Evolutionary conservation across 2,797 vertebrate genomes (phyloP), one percentile per base, ranked within the genome.

Genomic region (Cyprinella venusta): DNA sequence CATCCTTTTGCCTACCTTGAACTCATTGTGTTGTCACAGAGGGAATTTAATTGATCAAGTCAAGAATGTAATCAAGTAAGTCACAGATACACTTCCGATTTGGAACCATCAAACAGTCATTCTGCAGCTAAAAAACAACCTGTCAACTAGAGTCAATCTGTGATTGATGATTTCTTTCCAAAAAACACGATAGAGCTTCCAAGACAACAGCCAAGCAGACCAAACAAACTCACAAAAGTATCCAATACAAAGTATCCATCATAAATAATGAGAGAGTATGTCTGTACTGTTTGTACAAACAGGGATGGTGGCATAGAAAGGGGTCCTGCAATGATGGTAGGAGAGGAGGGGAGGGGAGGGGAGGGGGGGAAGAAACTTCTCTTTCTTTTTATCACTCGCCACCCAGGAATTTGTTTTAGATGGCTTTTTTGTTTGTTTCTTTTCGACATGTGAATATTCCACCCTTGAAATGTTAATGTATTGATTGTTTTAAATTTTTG

Each of bases 401-500:
- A 42, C 63, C 36, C 69, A 70, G 63, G n/a, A 61, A 79, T 86
- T 79, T 86, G 83, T 74, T 88, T 87, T 68, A 78, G 86, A 87
- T 81, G 79, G 79, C 4, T 10, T 42, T 10, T 2, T 33, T 33
- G 33, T 33, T 33, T 36, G 3, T 42, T 42, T 3, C 40, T 42
- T 42, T 42, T 42, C 3, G 40, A 42, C 8, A 42, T 42, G 9
- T 42, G 40, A 42, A 42, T 42, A 42, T 42, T 42, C 9, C 10
- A 10, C 9, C 42, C 9, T 12, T 12, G 42, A 42, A 10, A 12
- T 42, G 10, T 42, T 42, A 42, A 42, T 42, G 40, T 42, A 42
- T 42, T 42, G 9, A 3, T 42, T 10, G 42, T 42, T 42, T 42
- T 42, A 12, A 12, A 12, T 10, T 12, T 42, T 42, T 42, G 9